A percentile compares a stretch with the other conserved stretches of the same genome.
Conservation (phyloP, 2,888 invertebrate genomes). For the Brenthis daphne region DNA sequence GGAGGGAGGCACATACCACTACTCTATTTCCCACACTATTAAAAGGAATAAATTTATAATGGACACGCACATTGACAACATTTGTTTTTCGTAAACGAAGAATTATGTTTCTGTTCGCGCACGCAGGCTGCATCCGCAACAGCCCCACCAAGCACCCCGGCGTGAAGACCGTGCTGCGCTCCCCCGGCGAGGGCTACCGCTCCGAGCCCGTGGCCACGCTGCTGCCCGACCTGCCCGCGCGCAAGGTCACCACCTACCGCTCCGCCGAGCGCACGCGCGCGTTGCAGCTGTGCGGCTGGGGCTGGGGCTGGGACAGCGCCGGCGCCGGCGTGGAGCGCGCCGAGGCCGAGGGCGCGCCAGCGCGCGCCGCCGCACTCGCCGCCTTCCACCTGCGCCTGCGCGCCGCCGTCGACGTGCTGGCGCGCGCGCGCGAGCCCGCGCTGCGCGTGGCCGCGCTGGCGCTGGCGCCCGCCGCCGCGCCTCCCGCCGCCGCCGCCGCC, state of each 20-base stretch:
- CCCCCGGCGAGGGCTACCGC: slow-evolving; percentile 72
- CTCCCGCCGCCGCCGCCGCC: slow-evolving; percentile 90
- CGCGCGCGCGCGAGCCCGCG: slow-evolving; percentile 81
- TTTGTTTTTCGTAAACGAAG: not conserved
- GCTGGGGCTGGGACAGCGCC: slow-evolving; percentile 87
- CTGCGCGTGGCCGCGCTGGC: slow-evolving; percentile 81
- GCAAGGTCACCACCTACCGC: slow-evolving; percentile 64
- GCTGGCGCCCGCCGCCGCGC: slow-evolving; percentile 88
- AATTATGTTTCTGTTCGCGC: not conserved
- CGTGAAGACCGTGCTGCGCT: slow-evolving; percentile 81
- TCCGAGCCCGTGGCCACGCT: slow-evolving; percentile 84
- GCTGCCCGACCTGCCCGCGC: slow-evolving; percentile 85
- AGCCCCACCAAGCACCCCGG: slow-evolving; percentile 84
- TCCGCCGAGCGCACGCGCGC: slow-evolving; percentile 88
- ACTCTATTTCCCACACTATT: too few species aligned
- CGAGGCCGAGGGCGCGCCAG: slow-evolving; percentile 87
- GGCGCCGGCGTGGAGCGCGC: slow-evolving; percentile 80
- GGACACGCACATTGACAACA: too few species aligned
- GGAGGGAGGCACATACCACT: too few species aligned
- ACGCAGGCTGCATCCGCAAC: slow-evolving; percentile 77
- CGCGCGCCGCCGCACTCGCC: slow-evolving; percentile 94
- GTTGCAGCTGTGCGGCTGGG: slow-evolving; percentile 94
- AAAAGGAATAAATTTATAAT: too few species aligned
- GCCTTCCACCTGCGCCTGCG: slow-evolving; percentile 94
- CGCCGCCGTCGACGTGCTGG: slow-evolving; percentile 92